Evolutionary conservation across 2,888 invertebrate genomes (phyloP).

Genomic region (Andrena fulva): DNA sequence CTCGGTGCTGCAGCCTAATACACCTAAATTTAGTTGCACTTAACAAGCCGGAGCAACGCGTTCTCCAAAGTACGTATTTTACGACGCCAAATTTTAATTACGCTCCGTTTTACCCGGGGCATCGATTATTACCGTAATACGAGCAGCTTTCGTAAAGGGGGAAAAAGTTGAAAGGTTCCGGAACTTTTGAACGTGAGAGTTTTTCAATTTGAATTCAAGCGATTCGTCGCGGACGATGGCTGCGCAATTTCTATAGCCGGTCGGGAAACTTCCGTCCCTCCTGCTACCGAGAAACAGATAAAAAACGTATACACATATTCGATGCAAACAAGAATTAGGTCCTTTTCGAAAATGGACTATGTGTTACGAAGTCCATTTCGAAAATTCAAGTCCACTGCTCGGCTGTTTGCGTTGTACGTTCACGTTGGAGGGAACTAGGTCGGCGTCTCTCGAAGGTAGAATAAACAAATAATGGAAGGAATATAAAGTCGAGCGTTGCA

Average conservation of each 20-base stretch:
- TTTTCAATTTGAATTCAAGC: conserved; percentile 16
- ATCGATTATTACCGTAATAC: not conserved
- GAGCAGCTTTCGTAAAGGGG: not conserved
- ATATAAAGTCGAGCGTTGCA: conserved; percentile 55
- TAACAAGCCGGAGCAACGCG: conserved; percentile 22
- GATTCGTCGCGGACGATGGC: not conserved
- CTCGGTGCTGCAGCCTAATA: conserved; percentile 26
- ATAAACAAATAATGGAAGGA: conserved; percentile 64
- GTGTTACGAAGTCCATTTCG: conserved; percentile 41
- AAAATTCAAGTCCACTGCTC: conserved; percentile 50
- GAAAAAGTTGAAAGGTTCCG: not conserved
- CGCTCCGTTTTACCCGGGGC: not conserved
- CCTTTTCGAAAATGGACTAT: conserved; percentile 30
- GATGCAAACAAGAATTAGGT: conserved; percentile 18
- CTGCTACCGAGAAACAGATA: not conserved
- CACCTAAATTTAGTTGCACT: conserved; percentile 40
- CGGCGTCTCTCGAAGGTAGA: conserved; percentile 59
- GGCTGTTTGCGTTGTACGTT: conserved; percentile 26
- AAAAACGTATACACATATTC: conserved; percentile 7
- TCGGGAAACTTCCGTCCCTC: not conserved
- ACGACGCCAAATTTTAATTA: conserved; percentile 18
- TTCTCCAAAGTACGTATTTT: not conserved
- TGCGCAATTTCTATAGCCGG: not conserved
- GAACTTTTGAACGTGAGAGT: not conserved
- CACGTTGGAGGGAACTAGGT: conserved; percentile 53